These are phyloP conservation scores for Nesoenas mayeri DNA, from an alignment of 2,113 vertebrate genomes.

Conservation along the genomic window DNA sequence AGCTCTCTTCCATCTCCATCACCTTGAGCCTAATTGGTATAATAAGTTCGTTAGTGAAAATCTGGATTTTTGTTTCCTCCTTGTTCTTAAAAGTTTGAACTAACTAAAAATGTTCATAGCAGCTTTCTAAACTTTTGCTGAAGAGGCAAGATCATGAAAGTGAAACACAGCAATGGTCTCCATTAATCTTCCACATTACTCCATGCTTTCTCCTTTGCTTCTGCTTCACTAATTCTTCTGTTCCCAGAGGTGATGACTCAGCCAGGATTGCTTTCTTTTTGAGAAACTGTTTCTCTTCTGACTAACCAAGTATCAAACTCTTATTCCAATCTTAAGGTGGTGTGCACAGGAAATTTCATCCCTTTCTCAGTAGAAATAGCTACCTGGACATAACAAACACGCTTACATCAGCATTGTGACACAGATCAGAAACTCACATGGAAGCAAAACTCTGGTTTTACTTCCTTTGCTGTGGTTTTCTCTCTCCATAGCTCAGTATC, in stretches of 20 bases:
- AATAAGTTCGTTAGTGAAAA: background rate
- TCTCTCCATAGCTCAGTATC: background rate
- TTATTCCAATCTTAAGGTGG: background rate
- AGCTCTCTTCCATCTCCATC: background rate
- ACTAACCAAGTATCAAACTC: background rate
- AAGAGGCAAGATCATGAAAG: background rate
- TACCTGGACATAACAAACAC: background rate
- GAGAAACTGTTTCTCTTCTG: background rate
- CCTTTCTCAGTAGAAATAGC: background rate
- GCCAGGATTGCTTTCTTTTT: background rate
- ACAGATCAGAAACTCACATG: background rate
- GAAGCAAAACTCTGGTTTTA: background rate
- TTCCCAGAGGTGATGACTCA: slow-evolving; percentile 22
- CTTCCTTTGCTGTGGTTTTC: background rate
- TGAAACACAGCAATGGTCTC: background rate
- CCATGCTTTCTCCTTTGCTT: background rate
- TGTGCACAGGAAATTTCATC: background rate
- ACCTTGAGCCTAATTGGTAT: background rate
- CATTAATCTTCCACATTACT: background rate
- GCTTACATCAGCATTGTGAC: background rate
- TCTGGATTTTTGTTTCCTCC: background rate
- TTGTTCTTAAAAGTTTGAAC: background rate
- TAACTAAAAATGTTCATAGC: background rate
- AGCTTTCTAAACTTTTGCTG: background rate
- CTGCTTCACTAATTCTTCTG: background rate